Conservation (phyloP, 2,113 vertebrate genomes). For the Mesoclemmys tuberculata region DNA sequence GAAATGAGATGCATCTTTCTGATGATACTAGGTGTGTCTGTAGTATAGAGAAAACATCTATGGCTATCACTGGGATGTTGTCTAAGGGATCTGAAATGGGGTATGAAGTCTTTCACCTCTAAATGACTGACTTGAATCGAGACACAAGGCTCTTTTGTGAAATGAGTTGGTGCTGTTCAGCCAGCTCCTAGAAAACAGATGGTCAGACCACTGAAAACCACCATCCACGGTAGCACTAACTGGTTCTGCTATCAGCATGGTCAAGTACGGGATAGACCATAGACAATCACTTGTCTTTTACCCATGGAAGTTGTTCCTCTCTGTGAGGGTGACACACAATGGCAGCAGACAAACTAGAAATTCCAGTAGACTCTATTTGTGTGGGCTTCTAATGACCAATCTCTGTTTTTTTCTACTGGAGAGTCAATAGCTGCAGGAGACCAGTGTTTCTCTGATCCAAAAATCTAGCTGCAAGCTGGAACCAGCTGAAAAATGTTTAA, state of each 20-base stretch:
- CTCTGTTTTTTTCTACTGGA: not conserved
- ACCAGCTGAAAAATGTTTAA: not conserved
- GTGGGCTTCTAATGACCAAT: not conserved
- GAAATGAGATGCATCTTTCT: not conserved
- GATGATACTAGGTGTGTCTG: accelerated
- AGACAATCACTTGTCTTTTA: not conserved
- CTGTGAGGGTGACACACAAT: not conserved
- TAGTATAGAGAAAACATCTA: not conserved
- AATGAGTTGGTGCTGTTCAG: not conserved
- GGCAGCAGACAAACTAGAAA: not conserved
- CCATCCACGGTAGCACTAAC: not conserved
- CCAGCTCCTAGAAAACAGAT: not conserved
- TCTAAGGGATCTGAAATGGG: not conserved
- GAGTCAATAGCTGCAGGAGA: not conserved
- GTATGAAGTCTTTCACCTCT: not conserved
- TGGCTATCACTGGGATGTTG: not conserved
- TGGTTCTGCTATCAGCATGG: not conserved
- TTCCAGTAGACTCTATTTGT: not conserved
- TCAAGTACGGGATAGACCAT: not conserved
- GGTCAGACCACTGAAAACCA: not conserved
- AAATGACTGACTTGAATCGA: not conserved
- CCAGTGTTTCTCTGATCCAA: not conserved
- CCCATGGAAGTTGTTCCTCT: not conserved
- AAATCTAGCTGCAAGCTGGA: not conserved
- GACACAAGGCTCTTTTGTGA: not conserved